These are phyloP conservation scores for Cepaea hortensis DNA, from an alignment of 2,888 invertebrate species.

Conservation along the genomic window DNA sequence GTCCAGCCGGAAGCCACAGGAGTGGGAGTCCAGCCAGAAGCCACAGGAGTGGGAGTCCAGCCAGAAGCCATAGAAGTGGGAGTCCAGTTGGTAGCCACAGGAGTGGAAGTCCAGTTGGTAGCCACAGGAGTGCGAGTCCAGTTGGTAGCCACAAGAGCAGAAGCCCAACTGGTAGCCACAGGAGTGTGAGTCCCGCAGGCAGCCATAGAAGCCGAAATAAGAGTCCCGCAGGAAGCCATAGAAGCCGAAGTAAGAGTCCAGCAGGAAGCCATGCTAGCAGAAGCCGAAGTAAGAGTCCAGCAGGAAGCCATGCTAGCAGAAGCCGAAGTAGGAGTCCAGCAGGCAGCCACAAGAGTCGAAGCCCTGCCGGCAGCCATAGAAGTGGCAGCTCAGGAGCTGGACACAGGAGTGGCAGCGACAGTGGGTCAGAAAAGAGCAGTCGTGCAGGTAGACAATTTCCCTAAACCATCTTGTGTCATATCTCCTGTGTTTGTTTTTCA, in stretches of 20 bases:
- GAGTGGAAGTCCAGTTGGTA: constrained; percentile 51
- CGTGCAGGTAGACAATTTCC: constrained; percentile 25
- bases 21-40: constrained; percentile 30
- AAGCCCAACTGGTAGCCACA: constrained; percentile 20
- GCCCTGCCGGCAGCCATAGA: constrained; percentile 37
- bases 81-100: constrained; percentile 50
- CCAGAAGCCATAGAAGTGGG: constrained; percentile 51
- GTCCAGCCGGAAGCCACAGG: constrained; percentile 19
- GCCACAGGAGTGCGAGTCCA: constrained; percentile 45
- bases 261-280: constrained; percentile 50
- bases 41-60: constrained; percentile 43
- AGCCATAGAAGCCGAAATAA: constrained; percentile 42
- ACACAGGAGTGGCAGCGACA: constrained; percentile 51
- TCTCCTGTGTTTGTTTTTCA: not conserved
- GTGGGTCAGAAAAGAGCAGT: constrained; percentile 41
- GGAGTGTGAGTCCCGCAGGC: constrained; percentile 23
- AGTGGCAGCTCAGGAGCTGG: constrained; percentile 48
- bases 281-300: constrained; percentile 50
- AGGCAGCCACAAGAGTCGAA: constrained; percentile 48
- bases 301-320: constrained; percentile 49
- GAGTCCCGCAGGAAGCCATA: constrained; percentile 39
- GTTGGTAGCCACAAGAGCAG: constrained; percentile 52
- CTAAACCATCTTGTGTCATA: no score
- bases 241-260: constrained; percentile 41
- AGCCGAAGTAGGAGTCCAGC: constrained; percentile 50